Base-by-base conservation (phyloP, 2,888 invertebrate genomes). In the Nasonovia ribisnigri region DNA sequence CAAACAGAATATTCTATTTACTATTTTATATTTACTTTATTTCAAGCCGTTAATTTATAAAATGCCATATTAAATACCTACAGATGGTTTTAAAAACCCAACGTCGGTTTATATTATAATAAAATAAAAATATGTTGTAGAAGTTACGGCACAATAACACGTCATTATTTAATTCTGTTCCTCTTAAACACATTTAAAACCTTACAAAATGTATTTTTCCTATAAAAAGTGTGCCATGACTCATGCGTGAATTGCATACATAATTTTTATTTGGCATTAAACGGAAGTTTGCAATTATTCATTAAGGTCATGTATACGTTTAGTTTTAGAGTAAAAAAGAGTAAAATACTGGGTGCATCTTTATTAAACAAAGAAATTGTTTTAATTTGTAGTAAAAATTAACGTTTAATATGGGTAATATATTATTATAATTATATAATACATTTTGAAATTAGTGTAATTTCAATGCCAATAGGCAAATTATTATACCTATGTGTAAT, bases 321-420 rank as follows among this genome's bases (percentile, higher is more conserved):
- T 46, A 86, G 60, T 91, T 60, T 84, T 86, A 46, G 43, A 57
- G 46, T 36, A 86, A 86, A 51, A 57, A 86, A 2, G 0, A n/a
- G 51, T 54, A 84, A 57, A 91, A 54, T 43, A 16, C 46, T 42
- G 57, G 36, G 43, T 13, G 84, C 60, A n/a, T 84, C 84, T 84
- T 29, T 57, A 91, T 26, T 13, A 77, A 77, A 54, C 16, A 57
- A 84, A 57, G 29, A 57, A 84, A 16, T 16, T 8, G 36, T 77
- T 91, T 91, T 91, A 84, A 84, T 91, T 91, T n/a, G 29, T 90
- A 90, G 42, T 84, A 90, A 90, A 84, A 84, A 90, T 77, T 5
- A 42, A 42, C 42, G 26, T 84, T 84, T 90, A 90, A 77, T 77
- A 77, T 24, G 20, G 36, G 36, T 77, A 77, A 77, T 77, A 77